Evolutionary conservation across 2,113 vertebrate genomes (phyloP), one percentile per base, ranked within the genome.

Genomic region (Triplophysa tibetana): DNA sequence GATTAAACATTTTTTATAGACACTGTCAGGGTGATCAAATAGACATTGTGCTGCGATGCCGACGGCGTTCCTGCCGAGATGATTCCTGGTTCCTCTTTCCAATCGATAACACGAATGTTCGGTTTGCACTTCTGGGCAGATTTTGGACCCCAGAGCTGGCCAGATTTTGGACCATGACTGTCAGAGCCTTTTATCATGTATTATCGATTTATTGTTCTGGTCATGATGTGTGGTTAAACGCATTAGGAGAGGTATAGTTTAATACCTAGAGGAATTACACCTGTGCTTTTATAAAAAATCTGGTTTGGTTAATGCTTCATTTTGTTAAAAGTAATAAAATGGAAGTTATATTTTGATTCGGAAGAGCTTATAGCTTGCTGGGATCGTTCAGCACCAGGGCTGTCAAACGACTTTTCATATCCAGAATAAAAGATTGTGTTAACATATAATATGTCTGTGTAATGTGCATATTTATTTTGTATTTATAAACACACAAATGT

Each of bases 1-100:
- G 68, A 82, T 83, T 85, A 85, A 83, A 87, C 82, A 69, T 77
- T 73, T 52, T 21, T 75, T 87, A 87, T 87, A 84, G 83, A 87
- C 82, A 78, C 64, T 80, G 86, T 85, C 81, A 67, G 75, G 50
- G 64, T 85, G 80, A 87, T 87, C 69, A 83, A 80, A 87, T 80
- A 77, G 58, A 65, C 56, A 77, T 75, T 68, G 63, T 70, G 50
- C 80, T 79, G 68, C 43, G 82, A 86, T 82, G 70, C 73, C 45
- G 56, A 65, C 58, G 76, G 76, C 33, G 61, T 48, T 48, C 72
- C 69, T 54, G 54, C 79, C 60, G 26, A 48, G 62, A 73, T 78
- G 56, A 76, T 81, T 72, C 81, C 77, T 43, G 63, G 54, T 80
- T 81, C 66, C 12, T 16, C 58, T 45, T 68, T 52, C 50, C 29